These are phyloP conservation scores for Clarias pachynema DNA, from an alignment of 2,797 vertebrate species.

Conservation along the genomic window DNA sequence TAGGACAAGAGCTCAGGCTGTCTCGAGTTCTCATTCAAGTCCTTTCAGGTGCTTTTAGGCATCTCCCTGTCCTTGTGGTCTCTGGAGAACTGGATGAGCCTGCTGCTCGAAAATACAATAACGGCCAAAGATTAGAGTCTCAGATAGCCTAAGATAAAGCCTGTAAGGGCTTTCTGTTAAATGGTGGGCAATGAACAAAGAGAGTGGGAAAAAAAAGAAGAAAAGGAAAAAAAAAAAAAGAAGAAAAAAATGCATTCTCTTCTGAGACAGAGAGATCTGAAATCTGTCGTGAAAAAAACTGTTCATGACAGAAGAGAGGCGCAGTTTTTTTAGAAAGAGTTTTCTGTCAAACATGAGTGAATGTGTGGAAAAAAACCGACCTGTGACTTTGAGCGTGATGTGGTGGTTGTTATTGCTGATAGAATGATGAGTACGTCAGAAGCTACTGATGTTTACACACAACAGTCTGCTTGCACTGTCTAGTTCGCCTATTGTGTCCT, in stretches of 20 bases:
- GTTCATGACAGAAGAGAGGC: background rate
- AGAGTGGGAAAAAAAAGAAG: too few relatives aligned
- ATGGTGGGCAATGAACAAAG: slow-evolving; percentile 17
- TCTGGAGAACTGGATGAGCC: slow-evolving; percentile 27
- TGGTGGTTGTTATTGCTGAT: background rate
- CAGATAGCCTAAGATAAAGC: slow-evolving; percentile 22
- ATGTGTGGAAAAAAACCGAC: background rate
- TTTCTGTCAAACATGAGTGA: background rate
- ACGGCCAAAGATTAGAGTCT: background rate
- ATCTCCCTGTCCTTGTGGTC: background rate
- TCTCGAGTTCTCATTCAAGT: slow-evolving; percentile 29
- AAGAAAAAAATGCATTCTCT: background rate
- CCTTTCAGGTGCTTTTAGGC: slow-evolving; percentile 23
- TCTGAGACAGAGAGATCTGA: background rate
- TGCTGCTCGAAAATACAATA: background rate
- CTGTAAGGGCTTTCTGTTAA: slow-evolving; percentile 27
- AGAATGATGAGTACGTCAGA: background rate
- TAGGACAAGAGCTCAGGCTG: background rate
- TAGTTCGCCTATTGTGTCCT: background rate
- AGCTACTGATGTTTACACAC: background rate
- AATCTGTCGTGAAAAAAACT: background rate
- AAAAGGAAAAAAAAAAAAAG: background rate
- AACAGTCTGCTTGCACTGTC: background rate
- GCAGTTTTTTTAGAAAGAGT: too few relatives aligned
- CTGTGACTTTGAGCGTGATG: background rate